Percentiles rank a stretch among this genome's conserved stretches.
phyloP scores from a whole-genome alignment of 2,797 vertebrate species.

The Pseudochaenichthys georgianus region DNA sequence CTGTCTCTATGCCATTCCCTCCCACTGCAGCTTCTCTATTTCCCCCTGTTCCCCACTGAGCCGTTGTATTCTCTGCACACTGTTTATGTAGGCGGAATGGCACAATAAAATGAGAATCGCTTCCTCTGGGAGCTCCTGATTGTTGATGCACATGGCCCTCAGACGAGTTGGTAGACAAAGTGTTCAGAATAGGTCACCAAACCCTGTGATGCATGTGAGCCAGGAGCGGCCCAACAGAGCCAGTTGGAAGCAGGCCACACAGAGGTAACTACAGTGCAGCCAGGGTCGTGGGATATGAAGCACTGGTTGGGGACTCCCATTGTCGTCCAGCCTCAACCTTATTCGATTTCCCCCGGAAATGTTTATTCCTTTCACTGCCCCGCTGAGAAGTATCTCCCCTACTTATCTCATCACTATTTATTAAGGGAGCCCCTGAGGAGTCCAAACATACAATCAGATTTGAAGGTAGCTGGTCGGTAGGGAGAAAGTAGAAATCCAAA shows the following conservation, averaged over 20 bases:
- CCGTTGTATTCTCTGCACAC: conserved; percentile 57
- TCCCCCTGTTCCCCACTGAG: conserved; percentile 55
- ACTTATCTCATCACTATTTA: conserved; percentile 84
- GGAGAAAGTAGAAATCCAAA: conserved; percentile 2
- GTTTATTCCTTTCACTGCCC: conserved; percentile 74
- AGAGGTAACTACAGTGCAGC: conserved; percentile 42
- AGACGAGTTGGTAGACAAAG: conserved; percentile 36
- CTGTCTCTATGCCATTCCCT: conserved; percentile 52
- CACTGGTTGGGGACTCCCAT: conserved; percentile 65
- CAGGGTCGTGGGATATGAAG: conserved; percentile 33
- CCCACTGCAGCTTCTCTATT: conserved; percentile 40
- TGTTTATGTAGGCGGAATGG: conserved; percentile 64
- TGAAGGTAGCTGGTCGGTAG: conserved; percentile 21
- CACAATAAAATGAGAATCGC: conserved; percentile 58
- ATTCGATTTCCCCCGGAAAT: conserved; percentile 79
- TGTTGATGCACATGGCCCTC: conserved; percentile 52
- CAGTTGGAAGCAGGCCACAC: conserved; percentile 36
- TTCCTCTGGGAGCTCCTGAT: conserved; percentile 55
- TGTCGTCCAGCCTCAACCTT: conserved; percentile 61
- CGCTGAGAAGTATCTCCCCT: conserved; percentile 69
- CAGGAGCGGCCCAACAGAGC: conserved; percentile 22
- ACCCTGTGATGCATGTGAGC: conserved; percentile 38
- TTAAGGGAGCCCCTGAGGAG: conserved; percentile 65
- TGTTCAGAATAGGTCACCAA: conserved; percentile 53
- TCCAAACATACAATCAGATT: conserved; percentile 47